Evolutionary conservation across 2,888 invertebrate species (phyloP).

Genomic region (Acleris laterana): DNA sequence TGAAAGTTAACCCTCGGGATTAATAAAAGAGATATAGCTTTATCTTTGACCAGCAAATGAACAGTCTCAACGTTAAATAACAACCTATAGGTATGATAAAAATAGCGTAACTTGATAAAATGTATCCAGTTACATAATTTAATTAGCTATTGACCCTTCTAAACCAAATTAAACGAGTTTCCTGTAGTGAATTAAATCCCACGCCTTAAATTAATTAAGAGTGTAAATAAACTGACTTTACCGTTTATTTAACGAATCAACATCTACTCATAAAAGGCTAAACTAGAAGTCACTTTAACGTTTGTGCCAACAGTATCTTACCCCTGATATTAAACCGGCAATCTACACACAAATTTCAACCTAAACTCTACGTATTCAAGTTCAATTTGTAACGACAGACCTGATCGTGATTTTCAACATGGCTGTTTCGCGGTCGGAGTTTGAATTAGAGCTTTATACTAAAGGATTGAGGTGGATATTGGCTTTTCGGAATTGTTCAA

Average conservation of each 20-base stretch:
- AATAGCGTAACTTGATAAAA: no score
- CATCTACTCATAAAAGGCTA: constrained; percentile 4
- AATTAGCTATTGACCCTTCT: no score
- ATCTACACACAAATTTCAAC: not conserved
- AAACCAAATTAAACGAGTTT: constrained; percentile 7
- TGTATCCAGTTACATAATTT: no score
- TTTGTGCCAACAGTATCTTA: constrained; percentile 11
- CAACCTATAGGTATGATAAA: no score
- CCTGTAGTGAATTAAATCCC: constrained; percentile 1
- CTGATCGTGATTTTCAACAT: not conserved
- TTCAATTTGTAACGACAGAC: not conserved
- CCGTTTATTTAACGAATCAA: constrained; percentile 13
- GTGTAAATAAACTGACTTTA: not conserved
- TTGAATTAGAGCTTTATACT: not conserved
- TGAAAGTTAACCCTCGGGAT: no score
- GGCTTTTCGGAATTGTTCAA: constrained; percentile 2
- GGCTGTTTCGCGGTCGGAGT: not conserved
- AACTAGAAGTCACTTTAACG: not conserved
- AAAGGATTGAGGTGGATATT: not conserved
- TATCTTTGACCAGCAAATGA: no score
- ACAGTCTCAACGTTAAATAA: no score
- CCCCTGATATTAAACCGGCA: constrained; percentile 5
- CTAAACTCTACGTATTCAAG: not conserved
- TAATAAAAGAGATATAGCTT: no score
- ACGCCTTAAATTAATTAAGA: not conserved